Evolutionary conservation across 2,797 vertebrate species (phyloP).

Genomic region (Ispidina lecontei): DNA sequence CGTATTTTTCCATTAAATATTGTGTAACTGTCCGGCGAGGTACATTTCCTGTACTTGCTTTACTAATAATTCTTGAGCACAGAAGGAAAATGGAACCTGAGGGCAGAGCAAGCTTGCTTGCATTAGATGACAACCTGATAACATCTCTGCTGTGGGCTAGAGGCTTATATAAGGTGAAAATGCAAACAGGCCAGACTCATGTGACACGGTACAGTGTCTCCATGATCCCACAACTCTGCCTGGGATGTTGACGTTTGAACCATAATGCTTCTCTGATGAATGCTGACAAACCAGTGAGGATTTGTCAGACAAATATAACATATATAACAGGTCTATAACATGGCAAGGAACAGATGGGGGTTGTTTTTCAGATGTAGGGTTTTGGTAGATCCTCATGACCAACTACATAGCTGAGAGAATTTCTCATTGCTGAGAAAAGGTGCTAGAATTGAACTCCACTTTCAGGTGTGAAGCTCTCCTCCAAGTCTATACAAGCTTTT

Average conservation of each 20-base stretch:
- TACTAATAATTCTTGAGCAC: background rate
- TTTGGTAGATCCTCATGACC: background rate
- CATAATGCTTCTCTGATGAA: background rate
- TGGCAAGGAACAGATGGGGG: rapidly evolving
- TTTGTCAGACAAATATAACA: background rate
- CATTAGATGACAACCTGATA: background rate
- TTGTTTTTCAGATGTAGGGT: background rate
- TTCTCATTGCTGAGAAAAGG: background rate
- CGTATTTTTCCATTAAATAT: background rate
- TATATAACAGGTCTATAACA: background rate
- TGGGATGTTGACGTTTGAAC: background rate
- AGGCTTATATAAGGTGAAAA: background rate
- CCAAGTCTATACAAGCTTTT: background rate
- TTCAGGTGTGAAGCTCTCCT: background rate
- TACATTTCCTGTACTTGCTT: background rate
- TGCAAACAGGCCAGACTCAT: background rate
- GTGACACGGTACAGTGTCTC: rapidly evolving
- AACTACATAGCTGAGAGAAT: background rate
- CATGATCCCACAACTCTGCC: background rate
- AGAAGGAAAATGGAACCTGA: background rate
- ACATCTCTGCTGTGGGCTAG: background rate
- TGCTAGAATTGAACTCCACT: background rate
- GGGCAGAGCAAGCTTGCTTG: background rate
- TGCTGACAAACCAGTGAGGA: background rate
- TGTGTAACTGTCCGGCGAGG: background rate